Percentiles rank a stretch among this genome's conserved stretches.
Evolutionary conservation across 2,797 vertebrate species (phyloP).

Genomic region (Sebastes diaconus): DNA sequence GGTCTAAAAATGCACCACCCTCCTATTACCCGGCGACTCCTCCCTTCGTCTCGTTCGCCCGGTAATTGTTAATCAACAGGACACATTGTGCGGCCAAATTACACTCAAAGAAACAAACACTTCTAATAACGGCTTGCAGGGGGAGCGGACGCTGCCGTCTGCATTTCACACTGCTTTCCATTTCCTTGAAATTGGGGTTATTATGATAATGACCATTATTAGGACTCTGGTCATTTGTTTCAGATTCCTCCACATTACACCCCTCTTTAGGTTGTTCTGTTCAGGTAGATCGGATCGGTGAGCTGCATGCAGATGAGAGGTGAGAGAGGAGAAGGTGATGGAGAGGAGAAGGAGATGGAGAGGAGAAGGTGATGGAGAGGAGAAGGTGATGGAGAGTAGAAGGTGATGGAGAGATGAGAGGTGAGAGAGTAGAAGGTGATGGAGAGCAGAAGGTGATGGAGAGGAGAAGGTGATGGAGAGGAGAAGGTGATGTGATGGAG

Average conservation of each 20-base stretch:
- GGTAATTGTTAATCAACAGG: conserved; percentile 79
- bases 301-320: conserved; percentile 17
- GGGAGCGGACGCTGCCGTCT: conserved; percentile 8
- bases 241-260: conserved; percentile 42
- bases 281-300: neutral
- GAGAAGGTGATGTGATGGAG: neutral
- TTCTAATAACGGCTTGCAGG: conserved; percentile 66
- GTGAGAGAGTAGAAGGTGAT: too few relatives aligned
- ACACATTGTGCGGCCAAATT: conserved; percentile 65
- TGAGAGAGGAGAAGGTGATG: too few relatives aligned
- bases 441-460: neutral
- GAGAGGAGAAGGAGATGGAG: too few relatives aligned
- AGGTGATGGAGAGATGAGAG: too few relatives aligned
- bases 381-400: too few relatives aligned
- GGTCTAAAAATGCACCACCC: conserved; percentile 56
- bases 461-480: neutral
- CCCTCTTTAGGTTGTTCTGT: conserved; percentile 2
- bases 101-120: conserved; percentile 53
- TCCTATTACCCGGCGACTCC: conserved; percentile 55
- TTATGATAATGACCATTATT: conserved; percentile 78
- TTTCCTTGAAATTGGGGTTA: conserved; percentile 75
- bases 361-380: too few relatives aligned
- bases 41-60: conserved; percentile 47
- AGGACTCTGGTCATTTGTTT: conserved; percentile 62
- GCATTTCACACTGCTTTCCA: conserved; percentile 74